Evolutionary conservation across 2,888 invertebrate species (phyloP).

Genomic region (Lydus trimaculatus): DNA sequence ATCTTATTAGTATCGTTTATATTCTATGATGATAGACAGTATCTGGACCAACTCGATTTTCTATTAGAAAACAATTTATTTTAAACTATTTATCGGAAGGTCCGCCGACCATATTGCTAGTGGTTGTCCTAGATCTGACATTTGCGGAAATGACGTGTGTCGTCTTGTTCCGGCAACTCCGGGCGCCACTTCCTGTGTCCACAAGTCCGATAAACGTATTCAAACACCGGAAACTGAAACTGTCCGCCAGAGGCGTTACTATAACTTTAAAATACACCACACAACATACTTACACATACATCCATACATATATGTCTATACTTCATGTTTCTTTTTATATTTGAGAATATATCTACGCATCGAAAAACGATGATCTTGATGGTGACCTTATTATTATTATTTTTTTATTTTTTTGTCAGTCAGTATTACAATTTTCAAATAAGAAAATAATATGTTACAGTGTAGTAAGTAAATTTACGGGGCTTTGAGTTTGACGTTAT

Average conservation of each 20-base stretch:
- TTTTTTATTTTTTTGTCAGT: background rate
- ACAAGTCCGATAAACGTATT: slow-evolving; percentile 58
- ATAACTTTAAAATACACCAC: slow-evolving; percentile 52
- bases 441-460: background rate
- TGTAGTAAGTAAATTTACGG: slow-evolving; percentile 2
- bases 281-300: slow-evolving; percentile 21
- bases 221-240: slow-evolving; percentile 59
- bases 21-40: too few species aligned
- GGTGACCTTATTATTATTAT: too few species aligned
- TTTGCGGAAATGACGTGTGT: slow-evolving; percentile 62
- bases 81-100: slow-evolving; percentile 38
- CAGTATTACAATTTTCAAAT: background rate
- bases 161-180: slow-evolving; percentile 60
- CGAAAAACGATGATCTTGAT: too few species aligned
- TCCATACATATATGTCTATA: background rate
- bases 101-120: slow-evolving; percentile 27
- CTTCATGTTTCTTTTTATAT: background rate
- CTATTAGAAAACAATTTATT: slow-evolving; percentile 39
- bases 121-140: slow-evolving; percentile 56
- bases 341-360: too few species aligned
- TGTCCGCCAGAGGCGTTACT: slow-evolving; percentile 56
- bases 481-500: slow-evolving; percentile 30
- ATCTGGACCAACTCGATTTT: slow-evolving; percentile 20
- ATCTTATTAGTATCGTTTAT: too few species aligned
- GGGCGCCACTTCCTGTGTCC: slow-evolving; percentile 60